phyloP scores from a whole-genome alignment of 1,140 invertebrate species.

The Brachionus koreanus region DNA sequence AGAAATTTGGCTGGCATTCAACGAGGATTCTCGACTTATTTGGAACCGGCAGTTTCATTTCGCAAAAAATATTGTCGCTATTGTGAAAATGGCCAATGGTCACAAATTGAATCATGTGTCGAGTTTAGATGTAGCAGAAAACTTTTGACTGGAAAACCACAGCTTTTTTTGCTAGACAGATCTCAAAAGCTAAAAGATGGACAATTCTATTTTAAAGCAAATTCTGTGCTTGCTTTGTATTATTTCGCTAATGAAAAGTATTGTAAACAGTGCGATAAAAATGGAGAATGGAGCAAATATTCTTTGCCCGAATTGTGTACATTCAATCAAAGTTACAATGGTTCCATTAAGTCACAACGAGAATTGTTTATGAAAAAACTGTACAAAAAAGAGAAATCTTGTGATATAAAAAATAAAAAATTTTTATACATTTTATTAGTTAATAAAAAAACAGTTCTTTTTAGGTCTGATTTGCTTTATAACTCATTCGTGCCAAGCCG shows the following conservation, averaged over 20 bases:
- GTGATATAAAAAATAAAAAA: background rate
- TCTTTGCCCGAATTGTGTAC: background rate
- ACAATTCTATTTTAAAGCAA: background rate
- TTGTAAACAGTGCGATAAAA: conserved; percentile 25
- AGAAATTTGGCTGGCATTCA: background rate
- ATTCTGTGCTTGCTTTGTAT: conserved; percentile 33
- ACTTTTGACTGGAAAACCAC: background rate
- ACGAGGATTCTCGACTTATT: background rate
- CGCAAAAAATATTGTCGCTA: conserved; percentile 22
- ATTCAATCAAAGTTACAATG: background rate
- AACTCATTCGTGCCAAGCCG: background rate
- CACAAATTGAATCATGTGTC: conserved; percentile 26
- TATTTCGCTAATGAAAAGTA: conserved; percentile 21
- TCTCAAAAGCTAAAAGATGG: background rate
- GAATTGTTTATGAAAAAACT: background rate
- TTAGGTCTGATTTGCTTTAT: background rate
- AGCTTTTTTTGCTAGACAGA: background rate
- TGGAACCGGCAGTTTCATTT: background rate
- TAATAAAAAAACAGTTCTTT: conserved; percentile 1
- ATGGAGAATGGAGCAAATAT: conserved; percentile 41
- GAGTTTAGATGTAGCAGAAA: conserved; percentile 12
- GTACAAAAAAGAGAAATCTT: conserved; percentile 15
- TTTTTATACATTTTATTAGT: background rate
- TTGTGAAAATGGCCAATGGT: conserved; percentile 34
- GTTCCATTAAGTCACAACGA: background rate